Base-by-base conservation (phyloP, 2,888 invertebrate genomes). In the Metopia argyrocephala region DNA sequence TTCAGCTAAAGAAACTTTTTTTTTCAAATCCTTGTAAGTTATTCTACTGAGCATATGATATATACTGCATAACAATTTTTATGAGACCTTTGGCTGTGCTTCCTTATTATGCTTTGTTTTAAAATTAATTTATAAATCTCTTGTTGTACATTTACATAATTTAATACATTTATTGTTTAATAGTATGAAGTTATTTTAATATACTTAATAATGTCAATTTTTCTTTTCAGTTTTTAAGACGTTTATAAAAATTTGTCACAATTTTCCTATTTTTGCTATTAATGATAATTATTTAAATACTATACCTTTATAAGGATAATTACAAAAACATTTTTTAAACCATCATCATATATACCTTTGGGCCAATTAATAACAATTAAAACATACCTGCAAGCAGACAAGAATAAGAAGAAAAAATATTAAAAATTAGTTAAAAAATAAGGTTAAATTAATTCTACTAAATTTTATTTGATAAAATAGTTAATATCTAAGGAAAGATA, bases 371-470 rank as follows among this genome's bases (percentile, higher is more conserved):
- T 65, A 75, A 75, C 56, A 69, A 65, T 71, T 65, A 66, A 52
- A 59, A 27, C 76, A 68, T 80, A 80, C 79, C 79, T 80, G 79
- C 38, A 76, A 80, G 31, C 54, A 75, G 46, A 71, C 12, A 18
- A 66, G 31, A 61, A 52, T 5, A 45, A 66, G 38, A 12, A 62
- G 48, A 62, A 6, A 18, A n/a, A 31, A 59, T 59, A 31, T 56
- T 56, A 56, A n/a, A 38, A 15, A 38, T 12, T 38, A 3, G 9
- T 38, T 38, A 4, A 12, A 12, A 38, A 38, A 38, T 15, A 48
- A 20, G 15, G 12, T 21, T 4, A 56, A 75, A 75, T 81, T 75
- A 81, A 75, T 70, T 75, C 70, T 61, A 74, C 78, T 81, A 70
- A 75, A 75, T 70, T 74, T 7, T 27, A 57, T 57, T 61, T 70